phyloP scores from a whole-genome alignment of 2,113 vertebrate genomes.

The Delphinapterus leucas region DNA sequence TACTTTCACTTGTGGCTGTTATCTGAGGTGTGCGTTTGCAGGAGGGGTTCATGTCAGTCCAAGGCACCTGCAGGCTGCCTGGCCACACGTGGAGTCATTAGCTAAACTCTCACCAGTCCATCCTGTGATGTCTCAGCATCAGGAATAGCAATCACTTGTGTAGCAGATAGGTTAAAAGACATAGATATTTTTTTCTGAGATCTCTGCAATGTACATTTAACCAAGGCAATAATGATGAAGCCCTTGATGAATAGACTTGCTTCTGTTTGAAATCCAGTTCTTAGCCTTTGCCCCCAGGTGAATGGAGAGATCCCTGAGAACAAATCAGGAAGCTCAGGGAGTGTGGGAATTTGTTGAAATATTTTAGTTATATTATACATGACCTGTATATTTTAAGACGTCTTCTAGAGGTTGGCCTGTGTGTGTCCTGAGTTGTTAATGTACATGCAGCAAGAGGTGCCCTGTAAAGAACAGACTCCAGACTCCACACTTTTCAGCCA shows the following conservation, averaged over 20 bases:
- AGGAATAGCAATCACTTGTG: background rate
- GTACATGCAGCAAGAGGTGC: too few species aligned
- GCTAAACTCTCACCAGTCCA: background rate
- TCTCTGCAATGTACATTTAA: background rate
- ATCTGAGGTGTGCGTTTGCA: background rate
- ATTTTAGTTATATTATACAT: background rate
- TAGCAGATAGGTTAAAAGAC: background rate
- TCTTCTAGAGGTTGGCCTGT: background rate
- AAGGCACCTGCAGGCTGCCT: background rate
- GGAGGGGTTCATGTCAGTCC: background rate
- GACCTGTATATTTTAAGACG: background rate
- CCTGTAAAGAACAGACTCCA: background rate
- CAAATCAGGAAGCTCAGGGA: background rate
- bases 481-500: background rate
- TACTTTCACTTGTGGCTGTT: background rate
- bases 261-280: background rate
- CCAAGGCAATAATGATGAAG: background rate
- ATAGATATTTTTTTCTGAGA: background rate
- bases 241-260: background rate
- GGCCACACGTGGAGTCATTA: background rate
- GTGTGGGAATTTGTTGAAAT: background rate
- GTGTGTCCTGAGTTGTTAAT: background rate
- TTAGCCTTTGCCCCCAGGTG: background rate
- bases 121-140: background rate
- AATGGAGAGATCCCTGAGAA: background rate